Evolutionary conservation across 1,140 invertebrate genomes (phyloP).

Genomic region (Hyposmocoma kahamanoa): DNA sequence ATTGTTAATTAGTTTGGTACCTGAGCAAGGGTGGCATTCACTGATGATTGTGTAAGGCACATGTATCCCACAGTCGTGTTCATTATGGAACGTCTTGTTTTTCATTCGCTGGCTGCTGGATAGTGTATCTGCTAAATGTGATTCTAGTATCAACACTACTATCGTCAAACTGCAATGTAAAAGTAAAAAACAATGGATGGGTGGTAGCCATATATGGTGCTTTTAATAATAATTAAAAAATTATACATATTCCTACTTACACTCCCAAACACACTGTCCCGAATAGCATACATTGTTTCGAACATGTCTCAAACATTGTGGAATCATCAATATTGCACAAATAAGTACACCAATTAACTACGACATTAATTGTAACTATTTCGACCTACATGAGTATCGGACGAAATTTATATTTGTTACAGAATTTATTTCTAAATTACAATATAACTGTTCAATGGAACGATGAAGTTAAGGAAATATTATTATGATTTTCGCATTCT

Average conservation of each 20-base stretch:
- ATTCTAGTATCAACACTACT: constrained; percentile 85
- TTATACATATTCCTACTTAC: constrained; percentile 31
- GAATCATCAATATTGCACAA: too few relatives aligned
- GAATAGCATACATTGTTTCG: constrained; percentile 59
- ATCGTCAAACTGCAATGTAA: constrained; percentile 79
- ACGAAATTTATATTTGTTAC: too few relatives aligned
- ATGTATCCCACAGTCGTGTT: constrained; percentile 83
- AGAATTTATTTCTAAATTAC: too few relatives aligned
- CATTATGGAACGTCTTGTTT: constrained; percentile 77
- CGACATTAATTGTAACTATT: too few relatives aligned
- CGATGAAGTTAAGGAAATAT: too few relatives aligned
- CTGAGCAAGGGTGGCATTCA: constrained; percentile 87
- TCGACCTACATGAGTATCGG: too few relatives aligned
- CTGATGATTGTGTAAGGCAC: constrained; percentile 81
- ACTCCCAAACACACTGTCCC: constrained; percentile 53
- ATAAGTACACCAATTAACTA: too few relatives aligned
- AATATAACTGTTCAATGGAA: too few relatives aligned
- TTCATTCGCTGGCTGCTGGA: constrained; percentile 66
- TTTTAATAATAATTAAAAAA: background rate
- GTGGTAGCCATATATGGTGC: background rate
- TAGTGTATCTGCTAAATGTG: constrained; percentile 77
- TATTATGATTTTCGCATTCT: too few relatives aligned
- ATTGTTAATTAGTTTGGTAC: too few relatives aligned
- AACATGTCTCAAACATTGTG: constrained; percentile 59
- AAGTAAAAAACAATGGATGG: constrained; percentile 3